These are phyloP conservation scores for Pelecanus crispus DNA, from an alignment of 2,113 vertebrate genomes.

Conservation along the genomic window DNA sequence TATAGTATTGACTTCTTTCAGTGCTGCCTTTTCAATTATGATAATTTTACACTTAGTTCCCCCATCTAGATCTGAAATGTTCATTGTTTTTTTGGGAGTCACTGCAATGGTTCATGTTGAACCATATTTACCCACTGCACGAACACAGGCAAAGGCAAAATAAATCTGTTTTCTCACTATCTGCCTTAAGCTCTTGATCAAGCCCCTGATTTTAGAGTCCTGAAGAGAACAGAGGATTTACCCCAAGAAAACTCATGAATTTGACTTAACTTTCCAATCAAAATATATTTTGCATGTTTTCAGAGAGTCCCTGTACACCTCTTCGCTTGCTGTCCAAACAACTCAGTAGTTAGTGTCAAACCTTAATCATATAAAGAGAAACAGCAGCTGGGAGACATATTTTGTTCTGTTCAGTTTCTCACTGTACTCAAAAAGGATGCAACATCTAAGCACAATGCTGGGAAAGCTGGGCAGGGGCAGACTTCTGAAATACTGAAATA, in stretches of 20 bases:
- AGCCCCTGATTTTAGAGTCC: constrained; percentile 3
- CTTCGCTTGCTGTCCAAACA: not conserved
- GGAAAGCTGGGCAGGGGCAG: not conserved
- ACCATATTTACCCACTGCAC: not conserved
- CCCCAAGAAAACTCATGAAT: not conserved
- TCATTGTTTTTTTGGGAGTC: not conserved
- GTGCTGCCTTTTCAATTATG: constrained; percentile 18
- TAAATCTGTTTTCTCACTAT: not conserved
- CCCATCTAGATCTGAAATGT: not conserved
- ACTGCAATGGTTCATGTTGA: not conserved
- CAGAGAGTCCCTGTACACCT: not conserved
- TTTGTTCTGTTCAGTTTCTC: constrained; percentile 5
- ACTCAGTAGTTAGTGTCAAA: not conserved
- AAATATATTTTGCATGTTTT: constrained; percentile 1
- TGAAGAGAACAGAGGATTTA: not conserved
- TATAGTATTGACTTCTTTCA: constrained; percentile 1
- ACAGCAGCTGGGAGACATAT: not conserved
- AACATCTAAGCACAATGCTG: not conserved
- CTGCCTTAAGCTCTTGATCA: constrained; percentile 7
- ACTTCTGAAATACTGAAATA: not conserved
- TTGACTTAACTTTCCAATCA: not conserved
- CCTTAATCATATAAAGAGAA: not conserved
- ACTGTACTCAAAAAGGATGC: not conserved
- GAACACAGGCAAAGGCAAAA: constrained; percentile 13
- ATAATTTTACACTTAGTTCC: constrained; percentile 25